These are phyloP conservation scores for Psophia crepitans DNA, from an alignment of 2,113 vertebrate genomes.

Conservation along the genomic window DNA sequence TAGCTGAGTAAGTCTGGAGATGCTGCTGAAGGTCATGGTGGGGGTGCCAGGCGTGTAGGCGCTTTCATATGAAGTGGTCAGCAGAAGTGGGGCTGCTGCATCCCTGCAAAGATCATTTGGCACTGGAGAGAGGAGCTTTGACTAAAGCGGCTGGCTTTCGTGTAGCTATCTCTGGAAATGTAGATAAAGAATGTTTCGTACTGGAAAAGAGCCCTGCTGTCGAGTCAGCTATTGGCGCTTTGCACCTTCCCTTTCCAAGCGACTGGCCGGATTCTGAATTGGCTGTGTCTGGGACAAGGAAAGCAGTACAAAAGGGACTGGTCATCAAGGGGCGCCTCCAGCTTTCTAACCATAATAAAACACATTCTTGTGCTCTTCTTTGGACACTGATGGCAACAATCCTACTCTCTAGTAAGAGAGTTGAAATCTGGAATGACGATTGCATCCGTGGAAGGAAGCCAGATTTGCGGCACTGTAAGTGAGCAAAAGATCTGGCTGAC, in stretches of 20 bases:
- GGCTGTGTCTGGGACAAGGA: not conserved
- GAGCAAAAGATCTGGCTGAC: conserved; percentile 14
- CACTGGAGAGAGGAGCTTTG: not conserved
- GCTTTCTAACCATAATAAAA: not conserved
- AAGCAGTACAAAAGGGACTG: not conserved
- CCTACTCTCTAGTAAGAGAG: not conserved
- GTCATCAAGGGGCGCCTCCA: not conserved
- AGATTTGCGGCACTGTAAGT: not conserved
- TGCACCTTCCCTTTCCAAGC: not conserved
- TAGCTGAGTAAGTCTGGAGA: not conserved
- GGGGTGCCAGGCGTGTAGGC: not conserved
- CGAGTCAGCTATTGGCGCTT: not conserved
- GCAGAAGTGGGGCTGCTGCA: not conserved
- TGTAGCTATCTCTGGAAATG: not conserved
- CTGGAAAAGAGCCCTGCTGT: not conserved
- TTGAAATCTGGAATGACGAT: not conserved
- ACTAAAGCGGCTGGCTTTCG: not conserved
- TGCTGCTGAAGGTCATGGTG: not conserved
- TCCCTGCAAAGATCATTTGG: conserved; percentile 3
- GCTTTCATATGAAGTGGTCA: not conserved
- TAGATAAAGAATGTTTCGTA: conserved; percentile 18
- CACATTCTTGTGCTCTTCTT: not conserved
- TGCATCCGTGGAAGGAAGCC: conserved; percentile 10
- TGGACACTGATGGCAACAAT: not conserved
- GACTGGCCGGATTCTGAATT: not conserved